phyloP scores from a whole-genome alignment of 2,797 vertebrate species.

The Champsocephalus esox region DNA sequence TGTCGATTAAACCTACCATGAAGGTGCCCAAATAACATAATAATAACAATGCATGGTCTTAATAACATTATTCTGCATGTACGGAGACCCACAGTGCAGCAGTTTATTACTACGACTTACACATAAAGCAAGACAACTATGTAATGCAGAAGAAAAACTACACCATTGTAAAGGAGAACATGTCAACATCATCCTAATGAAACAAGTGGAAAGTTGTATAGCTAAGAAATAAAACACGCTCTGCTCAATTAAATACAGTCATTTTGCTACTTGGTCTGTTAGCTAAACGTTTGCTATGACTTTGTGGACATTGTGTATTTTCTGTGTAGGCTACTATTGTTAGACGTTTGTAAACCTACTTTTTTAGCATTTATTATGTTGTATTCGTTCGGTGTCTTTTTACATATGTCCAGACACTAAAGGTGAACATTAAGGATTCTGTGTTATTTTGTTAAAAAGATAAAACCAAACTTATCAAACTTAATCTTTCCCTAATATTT shows the following conservation, averaged over 20 bases:
- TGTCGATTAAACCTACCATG: not conserved
- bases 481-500: not conserved
- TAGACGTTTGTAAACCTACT: not conserved
- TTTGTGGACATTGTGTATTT: not conserved
- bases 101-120: not conserved
- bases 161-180: not conserved
- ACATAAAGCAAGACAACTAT: not conserved
- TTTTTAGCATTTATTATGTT: not conserved
- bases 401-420: not conserved
- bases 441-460: not conserved
- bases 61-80: not conserved
- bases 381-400: not conserved
- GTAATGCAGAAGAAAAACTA: not conserved
- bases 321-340: not conserved
- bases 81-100: not conserved
- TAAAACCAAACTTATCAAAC: not conserved
- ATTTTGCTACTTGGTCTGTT: no score
- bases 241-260: not conserved
- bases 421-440: not conserved
- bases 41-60: not conserved
- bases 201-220: not conserved
- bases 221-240: not conserved
- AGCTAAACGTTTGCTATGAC: not conserved
- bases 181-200: not conserved
- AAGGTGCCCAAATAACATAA: not conserved